Evolutionary conservation across 30 jellyfish, hydroid and myxozoan species (phyloP).

Genomic region (Turritopsis dohrnii): DNA sequence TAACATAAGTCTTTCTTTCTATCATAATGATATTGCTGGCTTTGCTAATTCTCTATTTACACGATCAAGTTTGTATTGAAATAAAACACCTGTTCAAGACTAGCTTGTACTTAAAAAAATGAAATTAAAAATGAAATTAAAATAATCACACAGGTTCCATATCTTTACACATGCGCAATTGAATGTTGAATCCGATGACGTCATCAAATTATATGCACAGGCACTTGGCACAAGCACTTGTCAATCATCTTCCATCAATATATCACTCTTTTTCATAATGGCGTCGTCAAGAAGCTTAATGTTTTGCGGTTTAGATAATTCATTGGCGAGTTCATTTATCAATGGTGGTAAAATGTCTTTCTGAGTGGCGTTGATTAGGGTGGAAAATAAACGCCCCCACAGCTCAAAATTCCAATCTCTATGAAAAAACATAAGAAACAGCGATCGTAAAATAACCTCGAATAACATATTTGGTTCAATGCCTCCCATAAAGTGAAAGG

Average conservation of each 20-base stretch:
- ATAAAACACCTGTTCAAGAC: no score
- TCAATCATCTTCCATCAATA: constrained; percentile 18
- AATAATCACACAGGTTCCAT: no score
- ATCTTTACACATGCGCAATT: no score
- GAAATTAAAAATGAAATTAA: no score
- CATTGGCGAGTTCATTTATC: not conserved
- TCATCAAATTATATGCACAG: not conserved
- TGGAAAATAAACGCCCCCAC: constrained; percentile 1
- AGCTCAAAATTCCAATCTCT: constrained; percentile 21
- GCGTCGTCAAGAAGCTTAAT: not conserved
- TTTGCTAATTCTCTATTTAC: no score
- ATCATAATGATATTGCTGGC: no score
- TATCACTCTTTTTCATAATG: constrained; percentile 1
- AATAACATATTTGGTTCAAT: no score
- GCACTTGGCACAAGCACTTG: not conserved
- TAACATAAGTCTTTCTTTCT: no score
- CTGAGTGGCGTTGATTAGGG: not conserved
- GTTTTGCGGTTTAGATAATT: not conserved
- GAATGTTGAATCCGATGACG: not conserved
- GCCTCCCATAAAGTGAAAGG: no score
- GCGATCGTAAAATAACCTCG: not conserved
- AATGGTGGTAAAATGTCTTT: not conserved
- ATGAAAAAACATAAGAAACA: not conserved
- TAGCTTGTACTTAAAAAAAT: no score
- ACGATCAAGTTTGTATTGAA: no score